Evolutionary conservation across 2,113 vertebrate genomes (phyloP), one percentile per base, ranked within the genome.

Genomic region (Leptosomus discolor): DNA sequence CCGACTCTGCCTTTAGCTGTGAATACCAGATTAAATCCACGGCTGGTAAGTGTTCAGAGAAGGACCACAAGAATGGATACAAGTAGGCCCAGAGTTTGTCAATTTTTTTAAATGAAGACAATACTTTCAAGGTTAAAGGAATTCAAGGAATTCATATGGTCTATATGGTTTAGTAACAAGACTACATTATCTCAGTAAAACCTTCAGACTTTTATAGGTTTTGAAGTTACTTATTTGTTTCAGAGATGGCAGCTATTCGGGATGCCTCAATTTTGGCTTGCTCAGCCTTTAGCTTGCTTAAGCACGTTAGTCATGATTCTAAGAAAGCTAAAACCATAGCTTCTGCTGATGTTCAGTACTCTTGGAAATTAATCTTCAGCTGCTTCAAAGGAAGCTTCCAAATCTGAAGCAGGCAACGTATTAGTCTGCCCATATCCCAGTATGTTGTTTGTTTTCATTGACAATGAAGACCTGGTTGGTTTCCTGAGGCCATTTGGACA

Each of bases 81-180:
- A 57, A 69, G 30, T 37, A 76, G 30, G 23, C 17, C 7, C 6
- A 45, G 14, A 48, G 14, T 26, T 6, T 1, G 0, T 7, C 0
- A 46, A 4, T 45, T 74, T 76, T 89, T 77, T 34, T 6, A 84
- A 92, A 90, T 70, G 56, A 45, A 63, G 37, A 63, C 6, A 76
- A 22, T 26, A 67, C 71, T 80, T 91, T 60, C 37, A 83, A 65
- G 22, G 24, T 50, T 30, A 79, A 79, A 75, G 13, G 54, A 64
- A n/a, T 34, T 88, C 15, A 60, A 50, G 9, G 11, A 70, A 43
- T 57, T 34, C 5, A n/a, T 58, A 36, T 53, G 1, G 6, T 53
- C 26, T 48, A 2, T 36, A 69, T 5, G 1, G n/a, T 82, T 85
- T 81, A 70, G 36, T 48, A 87, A n/a, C 54, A 26, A 81, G n/a